These are phyloP conservation scores for Dryobates pubescens DNA, from an alignment of 2,797 vertebrate species.

Conservation along the genomic window DNA sequence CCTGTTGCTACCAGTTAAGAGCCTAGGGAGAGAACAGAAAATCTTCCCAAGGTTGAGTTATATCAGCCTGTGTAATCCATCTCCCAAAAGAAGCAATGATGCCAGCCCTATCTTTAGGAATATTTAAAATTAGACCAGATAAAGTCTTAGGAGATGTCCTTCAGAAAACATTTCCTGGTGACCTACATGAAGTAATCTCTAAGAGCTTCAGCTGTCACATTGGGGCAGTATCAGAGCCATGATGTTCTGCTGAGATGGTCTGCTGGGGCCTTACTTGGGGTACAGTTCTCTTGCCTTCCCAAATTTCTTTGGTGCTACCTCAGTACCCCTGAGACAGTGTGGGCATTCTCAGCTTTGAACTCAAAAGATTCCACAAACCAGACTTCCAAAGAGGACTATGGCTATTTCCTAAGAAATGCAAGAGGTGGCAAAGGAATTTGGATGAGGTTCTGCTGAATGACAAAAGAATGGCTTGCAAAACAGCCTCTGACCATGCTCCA, in stretches of 20 bases:
- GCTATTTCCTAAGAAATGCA: not conserved
- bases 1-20: not conserved
- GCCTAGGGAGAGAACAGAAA: not conserved
- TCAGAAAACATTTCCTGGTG: not conserved
- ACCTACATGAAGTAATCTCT: not conserved
- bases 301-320: not conserved
- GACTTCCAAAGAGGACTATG: not conserved
- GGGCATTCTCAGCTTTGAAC: not conserved
- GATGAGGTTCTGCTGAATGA: not conserved
- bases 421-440: not conserved
- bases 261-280: not conserved
- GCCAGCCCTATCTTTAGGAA: conserved; percentile 4
- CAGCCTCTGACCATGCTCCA: not conserved
- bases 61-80: not conserved
- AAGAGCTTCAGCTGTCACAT: not conserved
- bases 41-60: not conserved
- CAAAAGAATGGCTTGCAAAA: not conserved
- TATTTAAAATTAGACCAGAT: not conserved
- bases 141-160: not conserved
- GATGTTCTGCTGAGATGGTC: not conserved
- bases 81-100: conserved; percentile 15
- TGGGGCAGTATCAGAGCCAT: not conserved
- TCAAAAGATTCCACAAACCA: not conserved
- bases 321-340: not conserved
- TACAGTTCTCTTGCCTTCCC: not conserved